Base-by-base conservation (phyloP, 1,140 invertebrate genomes). In the Calephelis virginiensis region DNA sequence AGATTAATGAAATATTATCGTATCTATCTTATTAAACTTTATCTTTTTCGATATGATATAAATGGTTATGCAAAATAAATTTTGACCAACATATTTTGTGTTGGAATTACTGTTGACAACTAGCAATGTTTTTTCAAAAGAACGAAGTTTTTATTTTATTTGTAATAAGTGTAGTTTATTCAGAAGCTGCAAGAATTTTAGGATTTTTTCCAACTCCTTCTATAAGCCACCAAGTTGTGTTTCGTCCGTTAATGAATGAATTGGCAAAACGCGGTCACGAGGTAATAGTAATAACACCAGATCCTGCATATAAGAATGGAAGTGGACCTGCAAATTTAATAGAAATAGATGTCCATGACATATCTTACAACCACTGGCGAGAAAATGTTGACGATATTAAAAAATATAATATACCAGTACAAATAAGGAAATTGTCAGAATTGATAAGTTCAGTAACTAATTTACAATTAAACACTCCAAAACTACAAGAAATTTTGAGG, bases 221-320 rank as follows among this genome's bases (percentile, higher is more conserved):
- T 4, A 28, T 28, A 28, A 28, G 28, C 28, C 93, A 94, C 69
- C 92, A 93, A 76, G 76, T 93, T 13, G 85, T 92, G 5, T 92
- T 88, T 69, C 73, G 84, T 66, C 76, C 85, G 6, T 45, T 92
- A 7, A 81, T 82, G 49, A 72, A 80, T 64, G 86, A 84, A 28
- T 28, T 28, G 28, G 28, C 28, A 28, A 28, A 28, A 28, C 28
- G 28, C 5, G 28, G 28, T 28, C 92, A 93, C 70, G 81, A 91
- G 64, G 72, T 93, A 0, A 83, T 87, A 12, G 70, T 85, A 0
- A 74, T 89, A 3, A 90, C 87, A 37, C 64, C 81, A 11, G 73
- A 85, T 72, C 86, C 85, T 8, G 71, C 66, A 28, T 28, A 28
- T 3, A 28, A 28, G 28, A 28, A 28, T 28, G 2, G 28, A 28